phyloP scores from a whole-genome alignment of 2,888 invertebrate species.

The Cremastobaeus sp. region DNA sequence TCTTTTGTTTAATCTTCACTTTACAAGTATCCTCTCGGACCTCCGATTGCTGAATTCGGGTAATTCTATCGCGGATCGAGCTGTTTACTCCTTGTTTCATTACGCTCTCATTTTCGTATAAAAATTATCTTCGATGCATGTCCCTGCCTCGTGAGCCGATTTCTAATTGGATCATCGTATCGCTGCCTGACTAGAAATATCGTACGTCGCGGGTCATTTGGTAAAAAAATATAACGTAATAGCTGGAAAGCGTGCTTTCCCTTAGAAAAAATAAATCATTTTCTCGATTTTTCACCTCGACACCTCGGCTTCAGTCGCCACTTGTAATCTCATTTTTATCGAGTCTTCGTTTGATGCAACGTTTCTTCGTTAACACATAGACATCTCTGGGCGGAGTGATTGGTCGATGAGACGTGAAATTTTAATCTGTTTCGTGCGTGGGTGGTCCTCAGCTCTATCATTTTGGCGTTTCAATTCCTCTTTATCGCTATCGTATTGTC shows the following conservation, averaged over 20 bases:
- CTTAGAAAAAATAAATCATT: slow-evolving; percentile 71
- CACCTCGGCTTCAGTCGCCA: neutral
- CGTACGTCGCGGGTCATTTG: slow-evolving; percentile 72
- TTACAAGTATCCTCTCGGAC: slow-evolving; percentile 65
- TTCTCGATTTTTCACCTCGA: neutral
- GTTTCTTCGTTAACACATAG: slow-evolving; percentile 2
- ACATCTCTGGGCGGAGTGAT: slow-evolving; percentile 71
- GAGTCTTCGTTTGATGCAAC: neutral
- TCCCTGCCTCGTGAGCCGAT: slow-evolving; percentile 60
- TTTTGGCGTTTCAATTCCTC: slow-evolving; percentile 40
- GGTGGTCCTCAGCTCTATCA: no score
- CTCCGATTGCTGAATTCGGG: slow-evolving; percentile 31
- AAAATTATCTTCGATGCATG: slow-evolving; percentile 63
- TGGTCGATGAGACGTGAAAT: slow-evolving; percentile 67
- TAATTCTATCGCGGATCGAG: slow-evolving; percentile 6
- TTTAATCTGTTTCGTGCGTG: neutral
- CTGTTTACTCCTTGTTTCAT: slow-evolving; percentile 25
- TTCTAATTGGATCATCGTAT: slow-evolving; percentile 59
- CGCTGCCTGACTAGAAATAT: slow-evolving; percentile 75
- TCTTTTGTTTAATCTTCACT: slow-evolving; percentile 61
- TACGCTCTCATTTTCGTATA: slow-evolving; percentile 10
- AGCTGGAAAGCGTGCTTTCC: slow-evolving; percentile 64
- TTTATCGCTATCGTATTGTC: slow-evolving; percentile 24
- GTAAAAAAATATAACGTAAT: slow-evolving; percentile 75
- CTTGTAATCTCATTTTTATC: slow-evolving; percentile 19